Base-by-base conservation (phyloP, 1,140 invertebrate genomes). In the Lordiphosa clarofinis region DNA sequence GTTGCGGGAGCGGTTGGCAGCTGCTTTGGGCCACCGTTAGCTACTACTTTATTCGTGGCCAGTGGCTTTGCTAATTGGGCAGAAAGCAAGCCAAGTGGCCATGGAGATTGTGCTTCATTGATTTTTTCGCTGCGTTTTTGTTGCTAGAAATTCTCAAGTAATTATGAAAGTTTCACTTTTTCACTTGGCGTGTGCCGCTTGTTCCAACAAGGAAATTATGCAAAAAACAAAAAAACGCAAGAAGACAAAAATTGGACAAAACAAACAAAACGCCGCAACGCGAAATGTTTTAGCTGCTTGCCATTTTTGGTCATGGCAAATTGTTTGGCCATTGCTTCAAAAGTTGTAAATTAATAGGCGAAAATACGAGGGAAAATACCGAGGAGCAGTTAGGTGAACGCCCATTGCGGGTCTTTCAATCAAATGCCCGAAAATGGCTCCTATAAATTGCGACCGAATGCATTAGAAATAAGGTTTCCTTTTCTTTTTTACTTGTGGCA, bases 271-370 rank as follows among this genome's bases (percentile, higher is more conserved):
- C 21, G 37, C 19, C 47, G 43, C 72, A 58, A 63, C 39, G 52
- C 68, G 60, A 73, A 79, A 73, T 70, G 49, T 64, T 84, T 78
- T 63, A 64, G 65, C 70, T 66, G 50, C 47, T 42, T 75, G 58
- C 75, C 76, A 82, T 67, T 74, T 79, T 79, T 43, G 71, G 76
- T 33, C 61, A 54, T 47, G 57, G 59, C 66, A 56, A 71, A 67
- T 75, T 75, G 67, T 72, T 66, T 59, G 59, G 67, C 54, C 55
- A 75, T 82, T 48, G 64, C 56, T 59, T 68, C 37, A 73, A 72
- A 81, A 76, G 76, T 82, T 81, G 76, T 81, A 81, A 81, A 81
- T 81, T 81, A 76, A 76, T 82, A 82, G 76, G 78, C 78, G 75
- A 81, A 79, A 81, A 82, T 75, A 60, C 57, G 62, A 31, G 28